Conservation (phyloP, 2,113 vertebrate genomes). For the Phalacrocorax pelagicus region DNA sequence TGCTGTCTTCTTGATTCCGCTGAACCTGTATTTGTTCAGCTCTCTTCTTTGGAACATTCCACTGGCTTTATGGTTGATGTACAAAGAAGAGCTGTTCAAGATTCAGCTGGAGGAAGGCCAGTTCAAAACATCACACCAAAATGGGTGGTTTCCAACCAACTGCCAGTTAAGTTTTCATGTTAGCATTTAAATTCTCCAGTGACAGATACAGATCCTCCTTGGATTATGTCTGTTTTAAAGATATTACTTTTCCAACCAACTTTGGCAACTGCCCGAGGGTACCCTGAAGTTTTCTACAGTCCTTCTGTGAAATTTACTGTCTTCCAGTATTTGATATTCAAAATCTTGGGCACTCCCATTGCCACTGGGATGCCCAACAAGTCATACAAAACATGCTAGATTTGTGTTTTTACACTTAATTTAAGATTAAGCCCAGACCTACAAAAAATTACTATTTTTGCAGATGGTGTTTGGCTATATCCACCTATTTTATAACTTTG, state of each 20-base stretch:
- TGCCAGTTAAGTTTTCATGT: neutral
- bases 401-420: neutral
- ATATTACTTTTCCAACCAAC: neutral
- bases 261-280: neutral
- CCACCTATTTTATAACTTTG: neutral
- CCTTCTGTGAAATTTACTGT: neutral
- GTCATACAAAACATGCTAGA: neutral
- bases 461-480: neutral
- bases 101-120: conserved; percentile 19
- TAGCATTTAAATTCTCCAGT: neutral
- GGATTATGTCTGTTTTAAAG: neutral
- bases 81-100: conserved; percentile 35
- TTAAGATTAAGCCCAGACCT: neutral
- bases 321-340: neutral
- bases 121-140: neutral
- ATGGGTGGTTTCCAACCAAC: neutral
- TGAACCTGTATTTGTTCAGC: neutral
- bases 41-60: neutral
- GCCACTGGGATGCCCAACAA: neutral
- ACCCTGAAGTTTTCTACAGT: neutral
- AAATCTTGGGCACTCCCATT: neutral
- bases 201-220: neutral
- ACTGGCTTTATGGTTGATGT: neutral
- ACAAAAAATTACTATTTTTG: neutral
- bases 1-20: conserved; percentile 6